phyloP scores from a whole-genome alignment of 2,113 vertebrate genomes.

The Cromileptes altivelis region DNA sequence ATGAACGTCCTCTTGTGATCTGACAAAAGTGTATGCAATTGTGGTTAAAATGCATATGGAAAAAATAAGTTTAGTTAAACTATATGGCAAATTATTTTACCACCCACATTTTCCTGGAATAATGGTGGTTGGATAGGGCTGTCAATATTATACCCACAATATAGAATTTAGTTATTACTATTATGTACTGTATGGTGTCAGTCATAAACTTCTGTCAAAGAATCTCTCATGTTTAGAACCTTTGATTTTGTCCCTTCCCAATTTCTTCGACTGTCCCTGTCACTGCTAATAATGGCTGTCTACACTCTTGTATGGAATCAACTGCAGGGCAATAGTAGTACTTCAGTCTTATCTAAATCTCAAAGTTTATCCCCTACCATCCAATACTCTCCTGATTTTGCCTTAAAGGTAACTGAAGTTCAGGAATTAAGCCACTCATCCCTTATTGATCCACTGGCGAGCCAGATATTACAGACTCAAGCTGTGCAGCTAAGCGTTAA shows the following conservation, averaged over 20 bases:
- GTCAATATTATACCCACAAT: not conserved
- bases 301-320: not conserved
- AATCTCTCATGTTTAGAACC: too few relatives aligned
- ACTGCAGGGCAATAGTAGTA: not conserved
- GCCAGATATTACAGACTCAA: not conserved
- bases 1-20: not conserved
- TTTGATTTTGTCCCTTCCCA: too few relatives aligned
- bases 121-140: not conserved
- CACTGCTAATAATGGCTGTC: not conserved
- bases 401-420: not conserved
- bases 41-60: not conserved
- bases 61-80: not conserved
- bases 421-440: not conserved
- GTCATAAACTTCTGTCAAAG: not conserved
- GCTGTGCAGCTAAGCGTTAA: not conserved
- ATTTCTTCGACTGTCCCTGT: not conserved
- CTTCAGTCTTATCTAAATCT: not conserved
- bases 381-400: not conserved
- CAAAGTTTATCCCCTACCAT: not conserved
- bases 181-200: not conserved
- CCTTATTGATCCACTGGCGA: not conserved
- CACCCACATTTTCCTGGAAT: not conserved
- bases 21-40: not conserved
- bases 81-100: not conserved
- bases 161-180: too few relatives aligned